These are phyloP conservation scores for Acromyrmex charruanus DNA, from an alignment of 1,140 invertebrate species.

Conservation along the genomic window DNA sequence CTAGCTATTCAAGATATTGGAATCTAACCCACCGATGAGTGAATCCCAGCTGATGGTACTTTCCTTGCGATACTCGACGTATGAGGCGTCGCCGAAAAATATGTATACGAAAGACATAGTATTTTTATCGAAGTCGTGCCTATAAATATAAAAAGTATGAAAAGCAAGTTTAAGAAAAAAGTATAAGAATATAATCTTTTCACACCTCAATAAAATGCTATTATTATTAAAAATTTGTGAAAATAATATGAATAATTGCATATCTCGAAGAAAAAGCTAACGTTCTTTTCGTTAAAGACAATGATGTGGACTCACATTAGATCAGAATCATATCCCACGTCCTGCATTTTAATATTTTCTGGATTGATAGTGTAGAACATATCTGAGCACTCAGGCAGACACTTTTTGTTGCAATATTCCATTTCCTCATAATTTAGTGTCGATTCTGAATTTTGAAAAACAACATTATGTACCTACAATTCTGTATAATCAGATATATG, in stretches of 20 bases:
- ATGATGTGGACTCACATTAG: slow-evolving; percentile 61
- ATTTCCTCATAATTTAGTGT: neutral
- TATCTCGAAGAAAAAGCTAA: neutral
- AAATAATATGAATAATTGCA: neutral
- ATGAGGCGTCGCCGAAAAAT: slow-evolving; percentile 81
- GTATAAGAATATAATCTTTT: neutral
- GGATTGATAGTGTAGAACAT: slow-evolving; percentile 64
- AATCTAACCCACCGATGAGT: slow-evolving; percentile 77
- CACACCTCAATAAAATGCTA: too few species aligned
- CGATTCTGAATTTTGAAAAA: neutral
- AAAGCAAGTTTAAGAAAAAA: neutral
- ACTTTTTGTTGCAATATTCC: slow-evolving; percentile 64
- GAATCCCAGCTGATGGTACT: slow-evolving; percentile 81
- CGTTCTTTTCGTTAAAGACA: neutral
- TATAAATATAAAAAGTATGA: slow-evolving; percentile 34
- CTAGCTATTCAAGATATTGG: too few species aligned
- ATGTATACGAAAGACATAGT: slow-evolving; percentile 74
- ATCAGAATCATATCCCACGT: slow-evolving; percentile 56
- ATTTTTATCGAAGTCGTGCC: slow-evolving; percentile 62
- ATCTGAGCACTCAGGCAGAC: slow-evolving; percentile 77
- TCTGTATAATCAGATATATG: neutral
- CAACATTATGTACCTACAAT: neutral
- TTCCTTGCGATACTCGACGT: slow-evolving; percentile 81
- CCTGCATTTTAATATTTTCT: slow-evolving; percentile 64
- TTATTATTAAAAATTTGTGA: too few species aligned